Base-by-base conservation (phyloP, 2,113 vertebrate genomes). In the Mohoua ochrocephala region DNA sequence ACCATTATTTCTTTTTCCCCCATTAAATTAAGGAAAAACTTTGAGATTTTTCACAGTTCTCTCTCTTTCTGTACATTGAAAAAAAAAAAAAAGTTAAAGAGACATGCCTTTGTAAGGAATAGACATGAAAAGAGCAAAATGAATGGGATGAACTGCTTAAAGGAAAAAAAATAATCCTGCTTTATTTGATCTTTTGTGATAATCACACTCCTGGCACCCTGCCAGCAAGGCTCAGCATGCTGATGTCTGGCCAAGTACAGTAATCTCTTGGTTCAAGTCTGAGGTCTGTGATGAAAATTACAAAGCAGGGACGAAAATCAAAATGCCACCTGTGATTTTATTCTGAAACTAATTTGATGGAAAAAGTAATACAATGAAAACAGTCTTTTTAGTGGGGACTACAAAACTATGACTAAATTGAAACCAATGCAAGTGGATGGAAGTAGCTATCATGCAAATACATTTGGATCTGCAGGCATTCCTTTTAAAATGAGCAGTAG, bases 281-380 rank as follows among this genome's bases (percentile, higher is more conserved):
- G 80, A 71, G 71, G 35, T 64, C 63, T 94, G 87, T 95, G 96
- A 97, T 89, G 87, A 97, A 96, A 95, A 96, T 95, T 96, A 90
- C 63, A 94, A 96, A 97, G 89, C 81, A 94, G 90, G 79, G 81
- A 94, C 82, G 93, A 94, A 94, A 85, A 97, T 97, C 95, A 97
- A 93, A 97, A 96, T 89, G 85, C 89, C 95, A 96, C 95, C 91
- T 95, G 90, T 96, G 96, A 96, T 97, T 97, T 97, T 95, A 97
- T 97, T 94, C 93, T 73, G 84, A 92, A 95, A 75, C 65, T 95
- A 97, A 97, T 94, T 93, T 93, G 78, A 95, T 50, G 54, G 91
- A 59, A 78, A 80, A 71, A 74, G 83, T 21, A 77, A 87, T 84
- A 90, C 65, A 93, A 96, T 79, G 57, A 79, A 91, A 93, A 94